Base-by-base conservation (phyloP, 2,113 vertebrate genomes). In the Poecilia latipinna region DNA sequence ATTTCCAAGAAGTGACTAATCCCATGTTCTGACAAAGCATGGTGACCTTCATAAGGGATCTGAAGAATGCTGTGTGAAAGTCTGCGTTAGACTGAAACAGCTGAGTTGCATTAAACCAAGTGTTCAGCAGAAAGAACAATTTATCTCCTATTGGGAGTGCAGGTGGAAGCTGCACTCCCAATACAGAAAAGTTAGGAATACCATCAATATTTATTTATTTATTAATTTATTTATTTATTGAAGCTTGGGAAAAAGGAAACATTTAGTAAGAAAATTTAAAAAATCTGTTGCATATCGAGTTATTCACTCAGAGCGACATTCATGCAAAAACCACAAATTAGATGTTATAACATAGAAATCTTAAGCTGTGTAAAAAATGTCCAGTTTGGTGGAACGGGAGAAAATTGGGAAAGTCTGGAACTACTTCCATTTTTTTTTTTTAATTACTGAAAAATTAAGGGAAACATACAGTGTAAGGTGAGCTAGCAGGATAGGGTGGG, bases 401-500 rank as follows among this genome's bases (percentile, higher is more conserved):
- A 77, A 70, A 78, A 71, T 42, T 39, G 77, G 78, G 78, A 39
- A 26, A 79, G 72, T 64, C 15, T 48, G 37, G 60, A 33, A 33
- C 31, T 26, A 6, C 60, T 61, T 68, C 28, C 28, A 28, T 1
- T 1, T 28, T 28, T 28, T 28, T 28, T 28, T 28, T 28, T 28
- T 28, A 28, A 28, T 29, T 29, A 29, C 69, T 70, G 28, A 57
- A 78, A 71, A 69, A 66, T 64, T 29, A 71, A 26, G 32, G 44
- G 12, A 51, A 48, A 78, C 68, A 70, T 3, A 31, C 54, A 54
- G 77, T 70, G 75, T 83, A 75, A 82, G 80, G 64, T 83, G 68
- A 61, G 65, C 28, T 65, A 54, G 13, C 84, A 87, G 90, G 87
- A 91, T 87, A 89, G 89, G 90, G 88, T 85, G 90, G 88, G 74